phyloP scores from a whole-genome alignment of 1,140 invertebrate species.

The Plectrocnemia conspersa region DNA sequence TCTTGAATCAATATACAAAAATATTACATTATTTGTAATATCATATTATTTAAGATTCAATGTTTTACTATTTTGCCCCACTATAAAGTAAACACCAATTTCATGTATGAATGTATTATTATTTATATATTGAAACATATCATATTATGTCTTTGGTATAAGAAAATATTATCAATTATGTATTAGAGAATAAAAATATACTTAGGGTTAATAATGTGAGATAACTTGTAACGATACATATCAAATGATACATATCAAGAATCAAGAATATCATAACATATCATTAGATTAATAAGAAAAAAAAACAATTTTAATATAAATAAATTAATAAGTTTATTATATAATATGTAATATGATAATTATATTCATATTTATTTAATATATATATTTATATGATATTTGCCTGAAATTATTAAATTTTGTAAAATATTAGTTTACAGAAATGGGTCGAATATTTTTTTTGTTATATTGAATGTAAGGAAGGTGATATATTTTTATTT shows the following conservation, averaged over 20 bases:
- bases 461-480: too few relatives aligned
- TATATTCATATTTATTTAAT: slow-evolving; percentile 9
- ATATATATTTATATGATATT: slow-evolving; percentile 27
- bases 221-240: slow-evolving; percentile 43
- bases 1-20: slow-evolving; percentile 25
- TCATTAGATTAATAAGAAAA: slow-evolving; percentile 37
- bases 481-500: too few relatives aligned
- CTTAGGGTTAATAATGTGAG: slow-evolving; percentile 13
- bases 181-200: slow-evolving; percentile 13
- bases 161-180: slow-evolving; percentile 27
- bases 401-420: too few relatives aligned
- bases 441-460: too few relatives aligned
- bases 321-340: neutral
- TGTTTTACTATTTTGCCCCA: too few relatives aligned
- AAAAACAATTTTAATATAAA: slow-evolving; percentile 34
- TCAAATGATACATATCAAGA: slow-evolving; percentile 44
- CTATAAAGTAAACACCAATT: neutral
- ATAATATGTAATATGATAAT: neutral
- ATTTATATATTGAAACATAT: neutral
- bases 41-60: neutral
- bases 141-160: slow-evolving; percentile 28
- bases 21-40: slow-evolving; percentile 11
- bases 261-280: slow-evolving; percentile 52
- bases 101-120: neutral
- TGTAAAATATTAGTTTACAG: too few relatives aligned